Conservation (phyloP, 2,113 vertebrate genomes). For the Megatriorchis doriae region DNA sequence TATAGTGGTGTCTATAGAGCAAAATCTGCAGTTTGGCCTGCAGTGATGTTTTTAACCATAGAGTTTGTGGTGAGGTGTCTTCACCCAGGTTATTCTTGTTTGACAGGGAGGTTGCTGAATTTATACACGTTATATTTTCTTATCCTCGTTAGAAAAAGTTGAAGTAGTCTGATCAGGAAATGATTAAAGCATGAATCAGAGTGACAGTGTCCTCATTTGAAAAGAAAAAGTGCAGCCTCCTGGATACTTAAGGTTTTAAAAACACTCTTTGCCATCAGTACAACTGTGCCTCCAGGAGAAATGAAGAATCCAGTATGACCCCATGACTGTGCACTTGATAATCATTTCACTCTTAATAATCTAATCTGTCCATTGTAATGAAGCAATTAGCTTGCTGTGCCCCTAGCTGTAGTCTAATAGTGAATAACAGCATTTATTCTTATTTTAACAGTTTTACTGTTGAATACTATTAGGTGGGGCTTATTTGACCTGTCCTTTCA, state of each 20-base stretch:
- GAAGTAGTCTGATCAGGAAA: neutral
- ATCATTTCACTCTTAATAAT: conserved; percentile 52
- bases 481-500: neutral
- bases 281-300: conserved; percentile 1
- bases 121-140: neutral
- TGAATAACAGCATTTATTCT: neutral
- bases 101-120: neutral
- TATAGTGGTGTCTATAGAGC: neutral
- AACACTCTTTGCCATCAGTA: neutral
- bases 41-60: neutral
- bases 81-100: neutral
- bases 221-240: conserved; percentile 5
- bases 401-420: conserved; percentile 16
- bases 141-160: neutral
- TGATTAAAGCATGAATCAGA: neutral
- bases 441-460: neutral
- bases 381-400: conserved; percentile 44
- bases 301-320: conserved; percentile 13
- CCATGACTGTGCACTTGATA: conserved; percentile 35
- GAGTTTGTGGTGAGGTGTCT: neutral
- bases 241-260: neutral
- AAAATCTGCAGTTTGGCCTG: neutral
- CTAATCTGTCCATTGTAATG: conserved; percentile 27
- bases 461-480: neutral
- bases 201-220: neutral